phyloP scores from a whole-genome alignment of 2,888 invertebrate genomes.

The Coecobrya sp. region DNA sequence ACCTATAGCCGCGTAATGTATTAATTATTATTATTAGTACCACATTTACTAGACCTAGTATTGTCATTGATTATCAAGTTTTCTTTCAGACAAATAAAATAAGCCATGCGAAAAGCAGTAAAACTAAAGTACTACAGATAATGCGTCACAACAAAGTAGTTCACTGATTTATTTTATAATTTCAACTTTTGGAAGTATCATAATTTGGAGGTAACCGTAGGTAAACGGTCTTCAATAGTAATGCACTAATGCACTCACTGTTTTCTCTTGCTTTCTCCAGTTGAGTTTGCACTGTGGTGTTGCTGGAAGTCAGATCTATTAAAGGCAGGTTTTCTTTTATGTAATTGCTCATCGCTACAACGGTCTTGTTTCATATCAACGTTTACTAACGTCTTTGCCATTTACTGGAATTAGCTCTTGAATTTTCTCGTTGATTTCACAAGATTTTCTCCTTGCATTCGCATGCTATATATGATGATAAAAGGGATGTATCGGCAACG shows the following conservation, averaged over 20 bases:
- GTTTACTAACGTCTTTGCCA: no score
- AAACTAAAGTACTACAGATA: no score
- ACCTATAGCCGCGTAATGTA: conserved; percentile 57
- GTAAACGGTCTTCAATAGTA: conserved; percentile 82
- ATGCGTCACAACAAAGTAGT: no score
- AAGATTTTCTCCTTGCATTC: neutral
- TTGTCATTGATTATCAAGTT: conserved; percentile 13
- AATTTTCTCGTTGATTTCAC: no score
- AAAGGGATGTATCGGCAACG: conserved; percentile 19
- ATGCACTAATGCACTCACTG: conserved; percentile 32
- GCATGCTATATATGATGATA: conserved; percentile 17
- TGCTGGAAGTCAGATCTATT: conserved; percentile 28
- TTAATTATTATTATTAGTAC: neutral
- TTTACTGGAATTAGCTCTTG: neutral
- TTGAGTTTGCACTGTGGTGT: neutral
- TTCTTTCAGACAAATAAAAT: conserved; percentile 20
- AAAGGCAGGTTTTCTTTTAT: conserved; percentile 1
- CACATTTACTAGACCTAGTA: neutral
- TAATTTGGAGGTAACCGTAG: conserved; percentile 68
- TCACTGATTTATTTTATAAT: no score
- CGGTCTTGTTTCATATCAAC: neutral
- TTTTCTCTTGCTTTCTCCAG: conserved; percentile 41
- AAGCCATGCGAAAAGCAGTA: neutral
- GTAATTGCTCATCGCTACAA: neutral
- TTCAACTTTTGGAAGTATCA: no score